Conservation (phyloP, 2,113 vertebrate species). For the Steatornis caripensis region DNA sequence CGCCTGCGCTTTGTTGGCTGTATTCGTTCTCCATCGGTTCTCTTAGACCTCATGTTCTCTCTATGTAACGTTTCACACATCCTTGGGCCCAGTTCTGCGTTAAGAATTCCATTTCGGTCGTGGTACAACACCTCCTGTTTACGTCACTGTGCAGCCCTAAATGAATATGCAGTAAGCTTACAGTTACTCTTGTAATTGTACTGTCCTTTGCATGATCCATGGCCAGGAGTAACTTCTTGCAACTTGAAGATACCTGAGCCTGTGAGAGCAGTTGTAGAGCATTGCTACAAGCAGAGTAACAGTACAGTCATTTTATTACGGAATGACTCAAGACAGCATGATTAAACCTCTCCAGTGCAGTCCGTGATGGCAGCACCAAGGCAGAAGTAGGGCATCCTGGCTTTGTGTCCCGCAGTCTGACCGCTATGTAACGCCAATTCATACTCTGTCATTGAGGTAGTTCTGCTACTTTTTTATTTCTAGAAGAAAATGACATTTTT, state of each 20-base stretch:
- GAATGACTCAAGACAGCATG: neutral
- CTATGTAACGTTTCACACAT: neutral
- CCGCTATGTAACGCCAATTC: fast-evolving
- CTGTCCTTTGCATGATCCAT: fast-evolving
- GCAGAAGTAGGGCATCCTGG: neutral
- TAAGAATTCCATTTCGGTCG: neutral
- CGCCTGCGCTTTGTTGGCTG: neutral
- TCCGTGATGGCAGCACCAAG: neutral
- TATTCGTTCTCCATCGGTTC: fast-evolving
- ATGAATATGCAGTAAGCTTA: neutral
- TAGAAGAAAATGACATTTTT: neutral
- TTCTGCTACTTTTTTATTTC: neutral
- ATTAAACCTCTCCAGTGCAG: neutral
- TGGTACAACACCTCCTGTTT: fast-evolving
- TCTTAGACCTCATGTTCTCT: fast-evolving
- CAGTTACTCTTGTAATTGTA: neutral
- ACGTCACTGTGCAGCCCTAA: neutral
- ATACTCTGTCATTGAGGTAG: neutral
- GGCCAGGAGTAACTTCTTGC: neutral
- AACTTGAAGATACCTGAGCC: neutral
- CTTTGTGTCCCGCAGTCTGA: neutral
- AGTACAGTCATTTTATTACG: neutral
- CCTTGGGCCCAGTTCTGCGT: neutral
- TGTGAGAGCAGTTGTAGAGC: fast-evolving
- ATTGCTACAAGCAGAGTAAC: neutral